These are phyloP conservation scores for Hipposideros armiger DNA, from an alignment of 2,113 vertebrate species.

Conservation along the genomic window DNA sequence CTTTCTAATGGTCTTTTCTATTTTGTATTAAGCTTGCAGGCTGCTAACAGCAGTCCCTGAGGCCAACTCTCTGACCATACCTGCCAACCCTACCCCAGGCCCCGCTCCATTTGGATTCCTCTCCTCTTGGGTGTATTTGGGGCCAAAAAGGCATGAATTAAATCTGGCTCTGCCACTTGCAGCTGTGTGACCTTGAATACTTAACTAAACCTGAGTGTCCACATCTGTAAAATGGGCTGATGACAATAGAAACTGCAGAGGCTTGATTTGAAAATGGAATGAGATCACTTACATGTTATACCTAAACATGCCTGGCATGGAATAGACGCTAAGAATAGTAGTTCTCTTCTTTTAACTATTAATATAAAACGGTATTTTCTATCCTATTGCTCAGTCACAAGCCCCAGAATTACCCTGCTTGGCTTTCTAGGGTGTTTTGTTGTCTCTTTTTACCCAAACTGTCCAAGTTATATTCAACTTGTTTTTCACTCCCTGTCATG, in stretches of 20 bases:
- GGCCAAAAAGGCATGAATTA: background rate
- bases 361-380: background rate
- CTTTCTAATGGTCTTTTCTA: background rate
- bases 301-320: background rate
- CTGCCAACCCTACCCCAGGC: too few relatives aligned
- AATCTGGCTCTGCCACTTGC: background rate
- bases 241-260: background rate
- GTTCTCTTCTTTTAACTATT: background rate
- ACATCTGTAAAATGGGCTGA: background rate
- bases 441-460: background rate
- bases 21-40: background rate
- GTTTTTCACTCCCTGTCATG: background rate
- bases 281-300: background rate
- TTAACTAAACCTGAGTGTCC: background rate
- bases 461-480: background rate
- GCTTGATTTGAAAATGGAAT: background rate
- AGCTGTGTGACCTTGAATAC: background rate
- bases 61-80: background rate
- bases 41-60: background rate
- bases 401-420: background rate
- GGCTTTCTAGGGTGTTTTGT: background rate
- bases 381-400: background rate
- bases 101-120: background rate
- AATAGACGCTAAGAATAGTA: background rate
- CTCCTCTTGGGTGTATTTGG: background rate